A percentile compares a stretch with the other conserved stretches of the same genome.
Conservation (phyloP, 2,888 invertebrate genomes). For the Heterodera filipjevi region DNA sequence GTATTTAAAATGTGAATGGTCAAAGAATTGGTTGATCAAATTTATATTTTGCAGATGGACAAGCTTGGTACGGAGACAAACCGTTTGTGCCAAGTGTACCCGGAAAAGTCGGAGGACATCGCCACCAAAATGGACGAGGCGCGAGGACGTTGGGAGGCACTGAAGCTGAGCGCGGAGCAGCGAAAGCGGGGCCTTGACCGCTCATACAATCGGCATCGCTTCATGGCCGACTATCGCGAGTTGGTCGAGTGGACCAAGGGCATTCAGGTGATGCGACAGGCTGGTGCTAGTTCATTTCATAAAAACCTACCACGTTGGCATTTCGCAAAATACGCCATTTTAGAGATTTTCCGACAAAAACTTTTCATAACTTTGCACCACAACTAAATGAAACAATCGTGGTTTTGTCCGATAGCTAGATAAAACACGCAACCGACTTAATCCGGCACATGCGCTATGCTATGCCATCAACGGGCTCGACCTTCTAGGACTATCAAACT, state of each 20-base stretch:
- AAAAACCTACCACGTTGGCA: no score
- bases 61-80: conserved; percentile 89
- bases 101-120: conserved; percentile 89
- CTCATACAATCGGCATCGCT: conserved; percentile 90
- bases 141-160: conserved; percentile 86
- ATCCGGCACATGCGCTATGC: no score
- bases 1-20: no score
- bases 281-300: no score
- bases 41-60: conserved; percentile 72
- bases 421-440: no score
- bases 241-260: conserved; percentile 79
- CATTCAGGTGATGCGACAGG: conserved; percentile 71
- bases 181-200: conserved; percentile 76
- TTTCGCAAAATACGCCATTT: no score
- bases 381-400: no score
- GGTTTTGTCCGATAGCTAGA: no score
- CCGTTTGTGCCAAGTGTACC: conserved; percentile 87
- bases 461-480: no score
- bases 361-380: no score
- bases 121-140: conserved; percentile 89
- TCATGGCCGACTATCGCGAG: conserved; percentile 86
- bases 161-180: conserved; percentile 76
- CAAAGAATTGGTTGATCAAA: background rate
- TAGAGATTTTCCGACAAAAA: no score
- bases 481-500: no score